Evolutionary conservation across 1,140 invertebrate genomes (phyloP).

Genomic region (Scaptomyza graminum): DNA sequence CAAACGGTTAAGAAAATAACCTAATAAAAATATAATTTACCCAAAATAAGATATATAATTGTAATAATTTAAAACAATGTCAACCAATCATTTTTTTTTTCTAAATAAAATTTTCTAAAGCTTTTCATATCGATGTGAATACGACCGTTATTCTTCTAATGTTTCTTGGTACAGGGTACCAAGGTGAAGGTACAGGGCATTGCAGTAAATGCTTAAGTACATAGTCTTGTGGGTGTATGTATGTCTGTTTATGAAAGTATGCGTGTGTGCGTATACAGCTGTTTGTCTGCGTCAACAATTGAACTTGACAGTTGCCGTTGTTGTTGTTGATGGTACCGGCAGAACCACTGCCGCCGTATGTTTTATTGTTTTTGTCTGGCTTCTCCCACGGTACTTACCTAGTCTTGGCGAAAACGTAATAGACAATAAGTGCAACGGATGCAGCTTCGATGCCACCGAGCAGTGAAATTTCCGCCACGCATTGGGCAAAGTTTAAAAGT

Average conservation of each 20-base stretch:
- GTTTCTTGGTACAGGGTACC: too few species aligned
- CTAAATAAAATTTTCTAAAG: too few species aligned
- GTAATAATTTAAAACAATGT: too few species aligned
- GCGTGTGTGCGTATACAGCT: constrained; percentile 5
- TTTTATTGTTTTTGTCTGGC: constrained; percentile 30
- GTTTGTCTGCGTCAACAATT: constrained; percentile 44
- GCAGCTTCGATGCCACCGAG: constrained; percentile 80
- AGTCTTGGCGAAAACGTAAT: constrained; percentile 80
- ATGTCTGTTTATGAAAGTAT: background rate
- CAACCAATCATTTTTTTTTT: too few species aligned
- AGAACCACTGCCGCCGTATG: constrained; percentile 14
- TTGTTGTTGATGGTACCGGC: constrained; percentile 15
- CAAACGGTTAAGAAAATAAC: too few species aligned
- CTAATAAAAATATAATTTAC: too few species aligned
- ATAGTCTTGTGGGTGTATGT: background rate
- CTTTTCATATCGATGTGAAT: too few species aligned
- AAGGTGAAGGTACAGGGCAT: background rate
- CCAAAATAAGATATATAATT: too few species aligned
- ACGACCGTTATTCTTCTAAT: too few species aligned
- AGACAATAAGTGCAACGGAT: constrained; percentile 76
- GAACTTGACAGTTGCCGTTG: constrained; percentile 33
- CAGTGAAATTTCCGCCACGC: constrained; percentile 76
- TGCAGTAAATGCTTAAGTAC: background rate
- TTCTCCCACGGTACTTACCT: constrained; percentile 70
- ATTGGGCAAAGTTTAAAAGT: constrained; percentile 72